Base-by-base conservation (phyloP, 1,140 invertebrate species). In the Drosophila ficusphila region DNA sequence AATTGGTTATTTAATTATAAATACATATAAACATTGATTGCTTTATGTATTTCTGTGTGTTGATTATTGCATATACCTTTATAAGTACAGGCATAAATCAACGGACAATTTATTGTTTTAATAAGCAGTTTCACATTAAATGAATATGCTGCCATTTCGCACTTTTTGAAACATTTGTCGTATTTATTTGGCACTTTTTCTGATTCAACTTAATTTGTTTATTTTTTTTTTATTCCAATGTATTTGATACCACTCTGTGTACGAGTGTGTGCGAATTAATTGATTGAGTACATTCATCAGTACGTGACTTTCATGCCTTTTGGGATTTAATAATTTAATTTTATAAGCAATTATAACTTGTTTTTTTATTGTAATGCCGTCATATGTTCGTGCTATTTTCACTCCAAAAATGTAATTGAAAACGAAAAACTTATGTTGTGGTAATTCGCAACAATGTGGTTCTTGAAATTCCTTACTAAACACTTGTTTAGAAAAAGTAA, bases 1-100 rank as follows among this genome's bases (percentile, higher is more conserved):
- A 67, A 72, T 81, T 76, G 54, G 23, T 64, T 65, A 60, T 52
- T 81, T 44, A 27, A 72, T 53, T 67, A 76, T 53, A 54, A 33
- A 36, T 44, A 69, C 27, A 48, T 53, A 73, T 42, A 52, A 60
- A 51, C 46, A 70, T 60, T 72, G 65, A 60, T 70, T 72, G 36
- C 44, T 14, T 25, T 42, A 44, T 27, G 54, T 44, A 47, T 57
- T 36, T 38, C 11, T 33, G 19, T 21, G 19, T 23, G 29, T 12
- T 7, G 27, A 25, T 23, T 27, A 4, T 2, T n/a, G 38, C 29
- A 33, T 25, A 25, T 44, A 33, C 6, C 18, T 19, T 2, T 44
- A 27, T 34, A 21, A n/a, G n/a, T 27, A 42, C 34, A 25, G 14
- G 23, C 46, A 52, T 67, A 67, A 67, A 67, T 65, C 46, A 67